phyloP scores from a whole-genome alignment of 2,113 vertebrate genomes.

The Pungitius pungitius region DNA sequence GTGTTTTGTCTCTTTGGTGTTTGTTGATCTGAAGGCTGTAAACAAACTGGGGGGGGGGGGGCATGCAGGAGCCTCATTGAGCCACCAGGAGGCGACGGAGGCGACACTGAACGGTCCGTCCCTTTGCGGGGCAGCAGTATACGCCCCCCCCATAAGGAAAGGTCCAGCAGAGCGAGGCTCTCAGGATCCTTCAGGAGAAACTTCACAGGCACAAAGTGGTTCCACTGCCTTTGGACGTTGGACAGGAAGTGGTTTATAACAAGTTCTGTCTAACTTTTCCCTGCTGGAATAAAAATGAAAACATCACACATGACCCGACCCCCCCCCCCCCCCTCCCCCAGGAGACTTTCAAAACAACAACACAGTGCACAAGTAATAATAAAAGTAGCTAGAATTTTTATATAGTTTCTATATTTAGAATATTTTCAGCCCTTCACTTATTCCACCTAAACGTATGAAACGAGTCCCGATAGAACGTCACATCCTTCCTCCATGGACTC shows the following conservation, averaged over 20 bases:
- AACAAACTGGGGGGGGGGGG: neutral
- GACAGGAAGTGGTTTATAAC: neutral
- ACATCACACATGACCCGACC: neutral
- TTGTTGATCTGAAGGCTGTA: conserved; percentile 19
- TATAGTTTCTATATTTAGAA: neutral
- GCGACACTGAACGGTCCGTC: too few species aligned
- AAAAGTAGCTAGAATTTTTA: too few species aligned
- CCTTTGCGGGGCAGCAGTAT: too few species aligned
- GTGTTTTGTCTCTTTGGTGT: conserved; percentile 14
- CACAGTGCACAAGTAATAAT: too few species aligned
- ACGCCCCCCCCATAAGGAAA: too few species aligned
- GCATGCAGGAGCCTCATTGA: neutral
- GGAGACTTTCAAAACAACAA: neutral
- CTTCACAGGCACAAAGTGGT: conserved; percentile 43
- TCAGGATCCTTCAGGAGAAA: conserved; percentile 67
- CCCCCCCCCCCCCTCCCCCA: too few species aligned
- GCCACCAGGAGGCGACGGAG: conserved; percentile 68
- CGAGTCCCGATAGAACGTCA: neutral
- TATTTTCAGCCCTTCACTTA: neutral
- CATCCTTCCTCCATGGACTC: too few species aligned
- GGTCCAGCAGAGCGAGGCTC: too few species aligned
- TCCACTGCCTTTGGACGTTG: neutral
- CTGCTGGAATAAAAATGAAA: neutral
- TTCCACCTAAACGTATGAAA: too few species aligned
- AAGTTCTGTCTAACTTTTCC: neutral